These are phyloP conservation scores for Dasypus novemcinctus DNA, from an alignment of 2,113 vertebrate genomes.

Conservation along the genomic window DNA sequence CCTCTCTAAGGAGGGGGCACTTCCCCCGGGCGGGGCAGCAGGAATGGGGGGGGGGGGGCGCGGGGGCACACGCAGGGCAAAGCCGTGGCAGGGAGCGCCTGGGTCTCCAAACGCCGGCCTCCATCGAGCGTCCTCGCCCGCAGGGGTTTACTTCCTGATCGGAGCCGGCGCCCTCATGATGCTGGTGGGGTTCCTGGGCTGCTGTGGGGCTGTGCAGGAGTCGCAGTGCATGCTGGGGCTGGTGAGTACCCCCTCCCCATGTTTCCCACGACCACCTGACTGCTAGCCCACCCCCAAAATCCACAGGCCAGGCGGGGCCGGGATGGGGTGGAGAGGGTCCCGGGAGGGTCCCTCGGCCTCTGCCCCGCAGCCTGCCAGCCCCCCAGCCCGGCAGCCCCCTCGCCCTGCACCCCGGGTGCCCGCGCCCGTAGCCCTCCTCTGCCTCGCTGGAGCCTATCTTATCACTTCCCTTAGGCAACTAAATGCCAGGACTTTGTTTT, in stretches of 20 bases:
- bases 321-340: neutral
- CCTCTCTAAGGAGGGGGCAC: too few species aligned
- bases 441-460: neutral
- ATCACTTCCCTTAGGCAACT: neutral
- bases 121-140: neutral
- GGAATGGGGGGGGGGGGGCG: too few species aligned
- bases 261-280: neutral
- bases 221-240: slow-evolving; percentile 97
- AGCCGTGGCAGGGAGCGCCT: fast-evolving
- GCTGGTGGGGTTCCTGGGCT: slow-evolving; percentile 97
- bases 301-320: neutral
- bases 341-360: neutral
- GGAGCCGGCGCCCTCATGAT: slow-evolving; percentile 96
- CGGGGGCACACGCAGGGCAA: too few species aligned
- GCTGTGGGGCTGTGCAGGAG: slow-evolving; percentile 96
- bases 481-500: slow-evolving; percentile 43
- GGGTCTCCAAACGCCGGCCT: neutral
- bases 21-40: neutral
- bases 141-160: slow-evolving; percentile 96
- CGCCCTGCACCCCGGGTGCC: too few species aligned
- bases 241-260: slow-evolving; percentile 84
- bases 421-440: neutral
- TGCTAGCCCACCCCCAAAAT: neutral
- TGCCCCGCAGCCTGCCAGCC: neutral
- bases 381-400: neutral